Conservation (phyloP, 2,113 vertebrate species). For the Solenodon paradoxus region DNA sequence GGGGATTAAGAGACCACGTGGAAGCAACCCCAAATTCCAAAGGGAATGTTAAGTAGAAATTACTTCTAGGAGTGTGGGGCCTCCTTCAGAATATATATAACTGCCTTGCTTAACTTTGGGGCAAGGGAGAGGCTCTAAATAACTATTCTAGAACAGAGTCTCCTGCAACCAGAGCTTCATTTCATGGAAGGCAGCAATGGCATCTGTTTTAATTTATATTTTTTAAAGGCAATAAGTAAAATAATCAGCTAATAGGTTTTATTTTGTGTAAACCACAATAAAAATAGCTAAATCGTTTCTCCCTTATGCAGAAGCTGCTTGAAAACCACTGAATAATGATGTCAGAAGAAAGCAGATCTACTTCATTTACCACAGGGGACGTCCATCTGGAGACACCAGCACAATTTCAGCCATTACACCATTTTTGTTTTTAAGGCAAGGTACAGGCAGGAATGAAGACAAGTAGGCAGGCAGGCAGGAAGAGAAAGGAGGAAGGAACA, state of each 20-base stretch:
- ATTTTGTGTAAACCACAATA: not conserved
- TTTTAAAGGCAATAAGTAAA: not conserved
- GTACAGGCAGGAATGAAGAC: too few species aligned
- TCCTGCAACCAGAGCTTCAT: too few species aligned
- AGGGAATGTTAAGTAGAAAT: rapidly evolving
- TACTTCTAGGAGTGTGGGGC: too few species aligned
- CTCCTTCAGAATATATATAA: not conserved
- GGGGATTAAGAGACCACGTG: too few species aligned
- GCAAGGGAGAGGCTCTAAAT: not conserved
- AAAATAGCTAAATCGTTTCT: not conserved
- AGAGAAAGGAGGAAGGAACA: too few species aligned
- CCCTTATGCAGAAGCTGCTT: not conserved
- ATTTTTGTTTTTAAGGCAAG: too few species aligned
- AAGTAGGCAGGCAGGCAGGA: too few species aligned
- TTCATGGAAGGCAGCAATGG: not conserved
- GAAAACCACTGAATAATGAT: not conserved
- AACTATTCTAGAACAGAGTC: not conserved
- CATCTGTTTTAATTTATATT: not conserved
- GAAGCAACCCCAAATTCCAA: not conserved
- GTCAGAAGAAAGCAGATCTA: not conserved
- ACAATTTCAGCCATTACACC: rapidly evolving
- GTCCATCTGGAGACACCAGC: rapidly evolving
- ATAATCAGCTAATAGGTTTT: not conserved
- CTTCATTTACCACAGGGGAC: not conserved
- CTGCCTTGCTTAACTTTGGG: not conserved